Conservation (phyloP, 2,797 vertebrate species). For the Halcyon badia region DNA sequence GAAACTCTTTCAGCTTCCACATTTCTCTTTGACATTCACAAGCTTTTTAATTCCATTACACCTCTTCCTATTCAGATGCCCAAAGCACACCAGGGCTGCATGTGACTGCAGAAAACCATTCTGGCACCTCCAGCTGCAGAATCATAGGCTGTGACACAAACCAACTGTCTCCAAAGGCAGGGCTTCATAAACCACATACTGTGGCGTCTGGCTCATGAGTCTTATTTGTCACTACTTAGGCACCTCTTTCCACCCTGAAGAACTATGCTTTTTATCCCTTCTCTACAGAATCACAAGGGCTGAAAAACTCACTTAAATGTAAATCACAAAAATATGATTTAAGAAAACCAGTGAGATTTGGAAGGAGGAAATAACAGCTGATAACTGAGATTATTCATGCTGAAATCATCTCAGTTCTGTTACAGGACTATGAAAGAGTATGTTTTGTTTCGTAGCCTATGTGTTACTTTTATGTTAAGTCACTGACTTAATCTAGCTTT, state of each 20-base stretch:
- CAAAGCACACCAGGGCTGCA: not conserved
- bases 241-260: not conserved
- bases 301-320: not conserved
- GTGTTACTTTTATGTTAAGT: not conserved
- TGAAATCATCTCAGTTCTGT: not conserved
- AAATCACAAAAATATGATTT: not conserved
- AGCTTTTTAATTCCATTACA: not conserved
- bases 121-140: not conserved
- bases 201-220: not conserved
- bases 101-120: not conserved
- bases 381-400: not conserved
- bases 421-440: not conserved
- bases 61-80: not conserved
- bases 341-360: not conserved
- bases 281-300: not conserved
- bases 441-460: not conserved
- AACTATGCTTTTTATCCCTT: not conserved
- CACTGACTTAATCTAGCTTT: not conserved
- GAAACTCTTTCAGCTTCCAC: not conserved
- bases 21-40: not conserved
- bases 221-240: not conserved
- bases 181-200: not conserved
- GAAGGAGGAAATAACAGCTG: not conserved
- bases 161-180: not conserved
- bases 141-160: fast-evolving